A percentile compares a stretch with the other conserved stretches of the same genome.
phyloP scores from a whole-genome alignment of 1,140 invertebrate species.

The Melanaphis sacchari region DNA sequence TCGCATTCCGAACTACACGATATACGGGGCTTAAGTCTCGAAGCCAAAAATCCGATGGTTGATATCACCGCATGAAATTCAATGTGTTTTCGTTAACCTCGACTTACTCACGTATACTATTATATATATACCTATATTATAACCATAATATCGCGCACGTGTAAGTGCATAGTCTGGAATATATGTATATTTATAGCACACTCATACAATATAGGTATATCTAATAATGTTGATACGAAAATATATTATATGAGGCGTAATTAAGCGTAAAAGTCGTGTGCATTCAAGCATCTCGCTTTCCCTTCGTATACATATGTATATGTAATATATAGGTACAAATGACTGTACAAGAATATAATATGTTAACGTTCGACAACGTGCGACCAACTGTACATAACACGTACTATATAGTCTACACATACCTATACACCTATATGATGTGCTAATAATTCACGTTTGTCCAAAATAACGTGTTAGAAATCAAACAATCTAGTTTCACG shows the following conservation, averaged over 20 bases:
- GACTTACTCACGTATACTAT: background rate
- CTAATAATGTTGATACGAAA: background rate
- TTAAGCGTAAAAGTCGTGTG: constrained; percentile 33
- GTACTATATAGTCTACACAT: background rate
- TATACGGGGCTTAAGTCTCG: background rate
- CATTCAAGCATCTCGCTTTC: constrained; percentile 19
- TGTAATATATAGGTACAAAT: background rate
- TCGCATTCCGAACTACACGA: background rate
- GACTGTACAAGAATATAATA: background rate
- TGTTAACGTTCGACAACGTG: background rate
- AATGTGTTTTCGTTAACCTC: background rate
- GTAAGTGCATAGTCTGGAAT: background rate
- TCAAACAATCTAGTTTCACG: background rate
- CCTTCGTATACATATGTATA: background rate
- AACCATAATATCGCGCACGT: background rate
- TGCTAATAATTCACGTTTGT: background rate
- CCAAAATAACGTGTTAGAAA: background rate
- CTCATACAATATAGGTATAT: background rate
- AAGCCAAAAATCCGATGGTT: background rate
- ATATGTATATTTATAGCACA: background rate
- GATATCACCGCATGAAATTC: background rate
- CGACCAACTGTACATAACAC: constrained; percentile 2
- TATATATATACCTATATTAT: background rate
- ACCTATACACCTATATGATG: background rate
- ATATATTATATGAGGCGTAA: constrained; percentile 1